phyloP scores from a whole-genome alignment of 2,888 invertebrate species.

The Odontothrips loti region DNA sequence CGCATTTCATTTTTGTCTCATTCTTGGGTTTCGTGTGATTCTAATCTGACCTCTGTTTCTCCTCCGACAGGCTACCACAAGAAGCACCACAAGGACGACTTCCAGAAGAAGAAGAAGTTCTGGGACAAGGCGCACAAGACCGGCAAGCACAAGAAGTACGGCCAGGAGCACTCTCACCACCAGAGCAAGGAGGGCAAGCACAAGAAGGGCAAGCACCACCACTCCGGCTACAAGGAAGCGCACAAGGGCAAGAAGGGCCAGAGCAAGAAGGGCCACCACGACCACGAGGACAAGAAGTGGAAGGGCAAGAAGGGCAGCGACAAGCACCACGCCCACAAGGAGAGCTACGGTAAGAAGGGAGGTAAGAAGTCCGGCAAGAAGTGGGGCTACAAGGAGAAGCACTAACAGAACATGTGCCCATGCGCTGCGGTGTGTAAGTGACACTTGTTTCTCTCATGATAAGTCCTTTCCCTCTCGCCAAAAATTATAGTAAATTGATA shows the following conservation, averaged over 20 bases:
- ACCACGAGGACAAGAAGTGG: not conserved
- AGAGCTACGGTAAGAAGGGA: constrained; percentile 18
- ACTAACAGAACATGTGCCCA: not conserved
- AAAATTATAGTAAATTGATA: no score
- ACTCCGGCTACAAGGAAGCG: constrained; percentile 16
- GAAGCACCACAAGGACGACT: constrained; percentile 25
- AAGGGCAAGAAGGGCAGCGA: constrained; percentile 18
- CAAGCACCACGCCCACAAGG: constrained; percentile 9
- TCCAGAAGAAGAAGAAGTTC: constrained; percentile 16
- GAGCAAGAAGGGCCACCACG: constrained; percentile 21
- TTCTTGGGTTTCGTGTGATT: not conserved
- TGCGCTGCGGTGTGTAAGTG: no score
- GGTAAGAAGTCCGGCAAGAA: constrained; percentile 22
- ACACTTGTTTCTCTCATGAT: no score
- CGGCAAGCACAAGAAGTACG: constrained; percentile 24
- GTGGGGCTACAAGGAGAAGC: constrained; percentile 25
- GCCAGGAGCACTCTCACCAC: constrained; percentile 18
- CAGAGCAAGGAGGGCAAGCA: constrained; percentile 11
- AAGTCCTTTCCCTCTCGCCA: no score
- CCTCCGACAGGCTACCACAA: constrained; percentile 10
- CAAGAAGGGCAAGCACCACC: constrained; percentile 24
- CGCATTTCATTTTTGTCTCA: not conserved
- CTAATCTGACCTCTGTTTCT: not conserved
- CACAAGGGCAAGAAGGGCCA: constrained; percentile 17
- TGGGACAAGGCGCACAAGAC: constrained; percentile 24